phyloP scores from a whole-genome alignment of 2,113 vertebrate genomes.

The Gnathonemus longibarbis region DNA sequence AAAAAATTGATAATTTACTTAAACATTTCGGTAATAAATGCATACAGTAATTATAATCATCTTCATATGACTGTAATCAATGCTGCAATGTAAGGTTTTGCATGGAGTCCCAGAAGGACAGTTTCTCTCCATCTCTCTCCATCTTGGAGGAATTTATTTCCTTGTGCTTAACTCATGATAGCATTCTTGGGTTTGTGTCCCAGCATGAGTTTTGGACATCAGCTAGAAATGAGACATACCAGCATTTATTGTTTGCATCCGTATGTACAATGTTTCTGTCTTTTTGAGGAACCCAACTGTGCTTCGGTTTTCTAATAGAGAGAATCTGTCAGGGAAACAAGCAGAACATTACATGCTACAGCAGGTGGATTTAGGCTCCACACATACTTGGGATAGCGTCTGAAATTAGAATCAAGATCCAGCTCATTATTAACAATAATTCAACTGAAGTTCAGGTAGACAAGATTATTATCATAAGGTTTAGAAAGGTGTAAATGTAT shows the following conservation, averaged over 20 bases:
- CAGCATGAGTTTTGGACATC: conserved; percentile 33
- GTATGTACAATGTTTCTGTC: neutral
- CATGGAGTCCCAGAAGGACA: neutral
- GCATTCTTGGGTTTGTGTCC: conserved; percentile 24
- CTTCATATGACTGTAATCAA: neutral
- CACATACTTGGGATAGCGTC: conserved; percentile 32
- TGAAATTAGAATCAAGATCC: conserved; percentile 21
- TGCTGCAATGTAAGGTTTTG: neutral
- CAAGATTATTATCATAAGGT: neutral
- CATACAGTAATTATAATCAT: neutral
- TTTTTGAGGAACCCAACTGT: conserved; percentile 38
- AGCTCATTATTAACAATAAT: neutral
- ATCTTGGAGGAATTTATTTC: conserved; percentile 9
- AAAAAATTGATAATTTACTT: neutral
- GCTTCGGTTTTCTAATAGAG: conserved; percentile 33
- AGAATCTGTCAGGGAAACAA: conserved; percentile 45
- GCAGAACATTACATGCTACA: conserved; percentile 14
- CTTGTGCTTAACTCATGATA: conserved; percentile 40
- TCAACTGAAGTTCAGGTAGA: neutral
- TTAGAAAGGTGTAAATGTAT: neutral
- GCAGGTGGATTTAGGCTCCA: conserved; percentile 37
- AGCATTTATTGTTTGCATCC: conserved; percentile 37
- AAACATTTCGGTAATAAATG: neutral
- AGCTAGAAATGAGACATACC: conserved; percentile 39
- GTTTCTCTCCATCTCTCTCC: neutral